phyloP scores from a whole-genome alignment of 2,888 invertebrate genomes.

The Antheraea assamensis region DNA sequence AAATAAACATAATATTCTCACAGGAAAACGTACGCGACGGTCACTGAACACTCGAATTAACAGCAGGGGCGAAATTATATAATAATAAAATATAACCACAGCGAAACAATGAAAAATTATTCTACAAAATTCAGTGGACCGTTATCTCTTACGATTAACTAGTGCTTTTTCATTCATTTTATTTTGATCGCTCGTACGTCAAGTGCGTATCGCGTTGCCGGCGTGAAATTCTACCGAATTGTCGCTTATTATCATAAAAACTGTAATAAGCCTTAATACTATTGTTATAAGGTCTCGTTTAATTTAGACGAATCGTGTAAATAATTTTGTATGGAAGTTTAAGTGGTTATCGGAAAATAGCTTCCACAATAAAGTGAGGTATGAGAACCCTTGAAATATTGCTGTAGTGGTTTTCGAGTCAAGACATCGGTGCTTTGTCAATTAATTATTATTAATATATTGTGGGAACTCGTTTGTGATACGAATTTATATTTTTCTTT shows the following conservation, averaged over 20 bases:
- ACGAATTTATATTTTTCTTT: not conserved
- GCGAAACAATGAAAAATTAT: conserved; percentile 61
- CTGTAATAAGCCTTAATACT: conserved; percentile 27
- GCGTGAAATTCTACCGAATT: conserved; percentile 40
- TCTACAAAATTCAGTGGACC: conserved; percentile 66
- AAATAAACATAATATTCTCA: conserved; percentile 59
- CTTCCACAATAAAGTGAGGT: conserved; percentile 58
- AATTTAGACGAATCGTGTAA: not conserved
- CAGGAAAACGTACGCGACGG: conserved; percentile 57
- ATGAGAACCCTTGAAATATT: conserved; percentile 61
- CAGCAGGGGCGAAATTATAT: conserved; percentile 36
- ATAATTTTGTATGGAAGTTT: conserved; percentile 48
- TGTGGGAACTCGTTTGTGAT: conserved; percentile 39
- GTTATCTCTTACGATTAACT: conserved; percentile 60
- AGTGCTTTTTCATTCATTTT: conserved; percentile 63
- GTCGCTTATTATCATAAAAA: conserved; percentile 19
- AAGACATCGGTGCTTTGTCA: conserved; percentile 54
- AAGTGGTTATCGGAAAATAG: conserved; percentile 74
- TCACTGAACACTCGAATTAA: conserved; percentile 36
- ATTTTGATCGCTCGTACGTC: conserved; percentile 71
- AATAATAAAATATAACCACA: conserved; percentile 44
- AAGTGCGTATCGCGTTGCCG: conserved; percentile 73
- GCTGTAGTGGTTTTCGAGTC: conserved; percentile 48
- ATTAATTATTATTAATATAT: conserved; percentile 56
- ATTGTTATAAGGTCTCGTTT: conserved; percentile 35